Conservation (phyloP, 2,113 vertebrate genomes). For the Orthonyx spaldingii region DNA sequence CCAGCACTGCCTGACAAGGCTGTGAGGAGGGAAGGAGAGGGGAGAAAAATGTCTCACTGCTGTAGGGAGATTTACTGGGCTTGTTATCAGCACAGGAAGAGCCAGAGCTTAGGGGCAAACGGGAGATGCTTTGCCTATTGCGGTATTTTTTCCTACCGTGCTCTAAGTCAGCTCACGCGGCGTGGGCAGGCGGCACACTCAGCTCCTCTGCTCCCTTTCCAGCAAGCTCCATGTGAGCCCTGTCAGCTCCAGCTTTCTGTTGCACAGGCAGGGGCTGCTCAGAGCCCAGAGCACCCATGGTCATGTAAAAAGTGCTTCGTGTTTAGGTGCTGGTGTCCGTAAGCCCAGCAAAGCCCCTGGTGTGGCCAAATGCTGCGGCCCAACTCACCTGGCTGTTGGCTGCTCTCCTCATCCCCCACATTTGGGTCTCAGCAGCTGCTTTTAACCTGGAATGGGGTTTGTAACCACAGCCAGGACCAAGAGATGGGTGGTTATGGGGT, state of each 20-base stretch:
- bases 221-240: neutral
- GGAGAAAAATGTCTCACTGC: neutral
- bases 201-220: neutral
- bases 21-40: neutral
- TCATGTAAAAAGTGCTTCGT: neutral
- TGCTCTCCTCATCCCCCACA: neutral
- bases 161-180: neutral
- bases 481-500: accelerated
- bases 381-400: accelerated
- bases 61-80: neutral
- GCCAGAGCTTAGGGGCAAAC: constrained; percentile 36
- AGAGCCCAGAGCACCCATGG: neutral
- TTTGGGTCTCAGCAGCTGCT: neutral
- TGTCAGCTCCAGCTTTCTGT: neutral
- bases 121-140: constrained; percentile 43
- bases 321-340: accelerated
- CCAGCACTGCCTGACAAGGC: neutral
- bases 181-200: neutral
- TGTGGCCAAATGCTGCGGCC: accelerated
- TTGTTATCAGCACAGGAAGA: constrained; percentile 54
- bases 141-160: constrained; percentile 28
- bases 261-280: neutral
- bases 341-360: neutral
- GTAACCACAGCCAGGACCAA: neutral
- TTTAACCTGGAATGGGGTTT: neutral